phyloP scores from a whole-genome alignment of 2,888 invertebrate genomes.

The Chesias legatella region DNA sequence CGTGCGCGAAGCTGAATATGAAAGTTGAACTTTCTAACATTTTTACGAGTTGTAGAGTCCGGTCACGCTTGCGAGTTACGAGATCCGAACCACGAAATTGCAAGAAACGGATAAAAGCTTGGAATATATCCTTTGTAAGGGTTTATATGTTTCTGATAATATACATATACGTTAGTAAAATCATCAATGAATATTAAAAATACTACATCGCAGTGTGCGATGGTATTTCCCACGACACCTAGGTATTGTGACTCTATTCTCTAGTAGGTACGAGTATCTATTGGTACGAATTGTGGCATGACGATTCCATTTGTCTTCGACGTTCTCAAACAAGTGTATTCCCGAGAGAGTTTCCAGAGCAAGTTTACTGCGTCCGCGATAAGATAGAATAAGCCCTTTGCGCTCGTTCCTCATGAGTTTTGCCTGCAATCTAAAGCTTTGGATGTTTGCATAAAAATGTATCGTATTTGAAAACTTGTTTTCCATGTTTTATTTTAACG shows the following conservation, averaged over 20 bases:
- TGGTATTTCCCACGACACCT: too few species aligned
- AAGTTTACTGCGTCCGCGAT: conserved; percentile 64
- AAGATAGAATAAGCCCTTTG: conserved; percentile 67
- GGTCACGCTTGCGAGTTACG: conserved; percentile 30
- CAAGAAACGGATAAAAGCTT: conserved; percentile 21
- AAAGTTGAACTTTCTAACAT: conserved; percentile 22
- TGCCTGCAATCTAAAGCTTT: conserved; percentile 42
- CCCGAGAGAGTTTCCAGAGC: conserved; percentile 61
- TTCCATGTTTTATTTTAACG: neutral
- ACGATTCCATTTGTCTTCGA: conserved; percentile 64
- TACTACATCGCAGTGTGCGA: too few species aligned
- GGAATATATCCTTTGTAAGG: conserved; percentile 13
- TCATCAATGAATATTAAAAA: too few species aligned
- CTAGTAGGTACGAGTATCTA: conserved; percentile 38
- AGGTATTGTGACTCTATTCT: conserved; percentile 34
- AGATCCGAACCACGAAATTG: conserved; percentile 29
- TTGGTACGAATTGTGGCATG: conserved; percentile 36
- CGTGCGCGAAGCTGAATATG: conserved; percentile 16
- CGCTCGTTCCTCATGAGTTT: conserved; percentile 60
- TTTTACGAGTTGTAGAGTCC: conserved; percentile 25
- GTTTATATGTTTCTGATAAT: conserved; percentile 11
- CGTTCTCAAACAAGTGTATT: conserved; percentile 55
- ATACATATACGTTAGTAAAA: neutral
- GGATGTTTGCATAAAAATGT: conserved; percentile 36
- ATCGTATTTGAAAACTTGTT: conserved; percentile 20